Base-by-base conservation (phyloP, 2,797 vertebrate genomes). In the Pteropus rufus region DNA sequence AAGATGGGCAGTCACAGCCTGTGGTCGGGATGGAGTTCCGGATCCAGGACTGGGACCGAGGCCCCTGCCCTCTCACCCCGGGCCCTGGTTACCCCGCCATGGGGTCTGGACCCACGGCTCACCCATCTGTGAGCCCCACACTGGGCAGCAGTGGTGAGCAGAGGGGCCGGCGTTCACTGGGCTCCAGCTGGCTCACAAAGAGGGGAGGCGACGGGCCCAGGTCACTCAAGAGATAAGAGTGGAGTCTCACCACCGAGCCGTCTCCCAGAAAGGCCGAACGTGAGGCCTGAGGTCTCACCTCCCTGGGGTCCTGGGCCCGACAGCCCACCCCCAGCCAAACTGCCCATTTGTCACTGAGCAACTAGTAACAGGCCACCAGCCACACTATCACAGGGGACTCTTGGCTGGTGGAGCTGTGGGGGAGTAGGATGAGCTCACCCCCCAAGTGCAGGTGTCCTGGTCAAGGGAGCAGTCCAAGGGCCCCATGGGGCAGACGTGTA, bases 401-500 rank as follows among this genome's bases (percentile, higher is more conserved):
- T 58, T 21, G 77, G 69, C 69, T 49, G 10, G 5, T 34, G 83
- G 54, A 21, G 14, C 34, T 81, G 19, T 36, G 26, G 10, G 21
- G 36, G 24, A 31, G 8, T 65, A 58, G 34, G 54, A 34, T 64
- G 14, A 39, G 72, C 18, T 52, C 19, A 64, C 23, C 76, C 44
- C 2, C 0, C 41, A 23, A 39, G 58, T 26, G 34, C 44, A 11
- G n/a, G 23, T 16, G 15, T 52, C 29, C 26, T 41, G 0, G 4
- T n/a, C 2, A 49, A 44, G 29, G 18, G 73, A 36, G 81, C n/a
- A 65, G 69, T 19, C 26, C 69, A n/a, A 19, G n/a, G 34, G 65
- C 62, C 69, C n/a, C 3, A 0, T 0, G 26, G 44, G 73, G 18
- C 73, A 19, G 56, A 3, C 1, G 1, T 29, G 31, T 36, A 10